These are phyloP conservation scores for Elymnias hypermnestra DNA, from an alignment of 1,140 invertebrate genomes.

Conservation along the genomic window DNA sequence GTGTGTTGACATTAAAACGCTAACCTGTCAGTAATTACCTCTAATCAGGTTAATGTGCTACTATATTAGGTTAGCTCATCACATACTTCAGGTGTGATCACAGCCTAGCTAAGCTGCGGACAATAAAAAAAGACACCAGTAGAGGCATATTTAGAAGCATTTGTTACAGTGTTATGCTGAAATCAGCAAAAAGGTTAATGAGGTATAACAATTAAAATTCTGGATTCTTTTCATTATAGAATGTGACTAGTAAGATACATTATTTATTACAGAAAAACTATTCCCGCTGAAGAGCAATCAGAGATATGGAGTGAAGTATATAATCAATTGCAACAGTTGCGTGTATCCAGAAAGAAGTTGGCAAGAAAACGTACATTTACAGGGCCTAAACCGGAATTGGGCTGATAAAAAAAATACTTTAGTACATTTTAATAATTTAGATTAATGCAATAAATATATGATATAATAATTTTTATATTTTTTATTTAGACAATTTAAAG, in stretches of 20 bases:
- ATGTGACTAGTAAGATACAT: not conserved
- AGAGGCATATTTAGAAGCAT: no score
- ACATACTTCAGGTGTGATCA: no score
- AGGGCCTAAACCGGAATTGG: slow-evolving; percentile 51
- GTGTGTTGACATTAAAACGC: no score
- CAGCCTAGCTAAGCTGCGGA: no score
- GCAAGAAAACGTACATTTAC: slow-evolving; percentile 81
- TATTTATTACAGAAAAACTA: slow-evolving; percentile 79
- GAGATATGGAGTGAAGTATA: slow-evolving; percentile 91
- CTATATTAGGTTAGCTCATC: no score
- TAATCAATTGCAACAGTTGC: slow-evolving; percentile 83
- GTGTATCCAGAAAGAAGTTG: slow-evolving; percentile 80
- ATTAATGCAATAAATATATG: not conserved
- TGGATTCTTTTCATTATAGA: not conserved
- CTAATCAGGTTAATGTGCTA: no score
- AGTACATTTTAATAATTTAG: slow-evolving; percentile 15
- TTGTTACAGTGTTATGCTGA: no score
- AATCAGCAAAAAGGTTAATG: no score
- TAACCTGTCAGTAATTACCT: no score
- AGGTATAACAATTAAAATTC: no score
- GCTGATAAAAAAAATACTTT: slow-evolving; percentile 18
- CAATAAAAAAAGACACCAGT: no score
- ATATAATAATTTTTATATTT: not conserved
- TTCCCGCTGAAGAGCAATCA: slow-evolving; percentile 91
- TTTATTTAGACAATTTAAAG: no score